Base-by-base conservation (phyloP, 2,113 vertebrate species). In the Notarius quadriscutis region DNA sequence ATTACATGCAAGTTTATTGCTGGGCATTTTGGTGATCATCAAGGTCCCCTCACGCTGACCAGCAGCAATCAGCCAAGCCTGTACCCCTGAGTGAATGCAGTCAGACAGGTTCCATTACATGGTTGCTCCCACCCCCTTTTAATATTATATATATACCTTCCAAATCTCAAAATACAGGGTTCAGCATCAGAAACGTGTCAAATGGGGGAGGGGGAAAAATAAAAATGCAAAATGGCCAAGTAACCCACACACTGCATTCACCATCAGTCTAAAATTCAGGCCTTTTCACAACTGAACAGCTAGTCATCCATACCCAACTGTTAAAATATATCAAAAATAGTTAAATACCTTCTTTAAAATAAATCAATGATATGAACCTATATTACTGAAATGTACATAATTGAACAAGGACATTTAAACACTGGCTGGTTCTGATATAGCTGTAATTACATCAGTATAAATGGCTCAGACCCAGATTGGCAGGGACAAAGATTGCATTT, bases 1-100 rank as follows among this genome's bases (percentile, higher is more conserved):
- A 27, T 63, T 51, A 55, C 12, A 55, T 34, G 81, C 57, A 67
- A 30, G 69, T 30, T 77, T 0, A 7, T 87, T 78, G 84, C 62
- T 50, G 63, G 85, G 84, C n/a, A 82, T 53, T 83, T 88, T 63
- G 51, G 84, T 57, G 85, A 62, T 72, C 85, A 72, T 15, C 7
- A 79, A 89, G 83, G 69, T 85, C 83, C 87, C 69, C 69, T 83
- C 85, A 87, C 41, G 91, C 94, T 77, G 93, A 93, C 93, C 94
- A 93, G 94, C 94, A 94, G 94, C 94, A 93, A 88, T 75, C 81
- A 86, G 83, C 51, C 79, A 83, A 55, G 72, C 9, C 58, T 34
- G 41, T 20, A 6, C 9, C 57, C 57, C 75, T 4, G 67, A 84
- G 60, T 78, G 85, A 63, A 65, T 67, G 65, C 4, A 71, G 51